Conservation (phyloP, 2,797 vertebrate genomes). For the Parotocinclus haroldoi region DNA sequence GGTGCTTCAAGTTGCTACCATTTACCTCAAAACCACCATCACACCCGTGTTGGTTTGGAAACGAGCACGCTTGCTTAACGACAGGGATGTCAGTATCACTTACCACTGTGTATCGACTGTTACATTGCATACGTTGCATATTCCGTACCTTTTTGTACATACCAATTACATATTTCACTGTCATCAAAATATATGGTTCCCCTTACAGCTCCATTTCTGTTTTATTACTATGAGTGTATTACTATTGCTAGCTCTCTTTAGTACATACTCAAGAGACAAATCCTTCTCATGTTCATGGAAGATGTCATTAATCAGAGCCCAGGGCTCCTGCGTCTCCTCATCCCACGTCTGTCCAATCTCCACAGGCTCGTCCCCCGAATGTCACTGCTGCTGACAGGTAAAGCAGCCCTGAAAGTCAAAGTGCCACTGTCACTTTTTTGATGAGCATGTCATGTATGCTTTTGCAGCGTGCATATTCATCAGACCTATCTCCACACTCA, state of each 20-base stretch:
- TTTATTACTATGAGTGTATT: slow-evolving; percentile 28
- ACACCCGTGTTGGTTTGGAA: too few species aligned
- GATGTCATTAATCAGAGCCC: slow-evolving; percentile 50
- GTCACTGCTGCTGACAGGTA: slow-evolving; percentile 65
- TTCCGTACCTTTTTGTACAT: background rate
- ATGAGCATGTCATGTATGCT: slow-evolving; percentile 63
- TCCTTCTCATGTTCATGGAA: slow-evolving; percentile 31
- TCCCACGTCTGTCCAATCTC: slow-evolving; percentile 47
- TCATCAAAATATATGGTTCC: slow-evolving; percentile 30
- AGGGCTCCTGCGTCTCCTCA: slow-evolving; percentile 42
- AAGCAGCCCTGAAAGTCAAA: slow-evolving; percentile 69
- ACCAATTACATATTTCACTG: slow-evolving; percentile 17
- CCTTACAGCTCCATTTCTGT: slow-evolving; percentile 31
- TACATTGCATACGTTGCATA: too few species aligned
- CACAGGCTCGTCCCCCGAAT: slow-evolving; percentile 30
- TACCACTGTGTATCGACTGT: too few species aligned
- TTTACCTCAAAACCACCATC: too few species aligned
- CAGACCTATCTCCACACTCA: slow-evolving; percentile 57
- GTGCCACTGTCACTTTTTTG: slow-evolving; percentile 63
- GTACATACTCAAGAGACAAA: slow-evolving; percentile 41
- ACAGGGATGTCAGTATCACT: too few species aligned
- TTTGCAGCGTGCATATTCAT: slow-evolving; percentile 74
- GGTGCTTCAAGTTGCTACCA: too few species aligned
- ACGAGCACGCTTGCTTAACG: too few species aligned
- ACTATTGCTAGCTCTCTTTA: slow-evolving; percentile 25